Conservation (phyloP, 1,140 invertebrate species). For the Pissodes strobi region DNA sequence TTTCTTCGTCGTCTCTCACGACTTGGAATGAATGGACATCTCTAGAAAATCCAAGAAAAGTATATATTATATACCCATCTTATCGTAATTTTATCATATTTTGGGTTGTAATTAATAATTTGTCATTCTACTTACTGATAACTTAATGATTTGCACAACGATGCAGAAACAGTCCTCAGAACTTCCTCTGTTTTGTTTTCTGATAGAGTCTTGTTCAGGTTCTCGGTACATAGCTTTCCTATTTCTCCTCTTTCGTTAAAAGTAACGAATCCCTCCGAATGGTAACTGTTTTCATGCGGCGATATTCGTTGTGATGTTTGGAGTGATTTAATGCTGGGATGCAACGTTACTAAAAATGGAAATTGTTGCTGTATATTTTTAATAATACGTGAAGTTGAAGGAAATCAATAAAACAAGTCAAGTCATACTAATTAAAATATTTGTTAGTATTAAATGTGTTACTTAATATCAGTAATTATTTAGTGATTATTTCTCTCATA, state of each 20-base stretch:
- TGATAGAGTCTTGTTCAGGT: conserved; percentile 64
- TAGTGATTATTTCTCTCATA: no score
- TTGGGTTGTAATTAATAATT: no score
- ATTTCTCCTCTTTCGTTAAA: conserved; percentile 81
- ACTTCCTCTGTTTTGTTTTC: conserved; percentile 60
- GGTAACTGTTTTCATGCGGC: conserved; percentile 70
- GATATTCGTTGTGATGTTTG: conserved; percentile 62
- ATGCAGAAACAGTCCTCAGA: conserved; percentile 71
- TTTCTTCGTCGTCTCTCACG: conserved; percentile 50
- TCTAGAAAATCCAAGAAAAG: conserved; percentile 37
- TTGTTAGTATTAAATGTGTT: no score
- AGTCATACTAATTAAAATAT: no score
- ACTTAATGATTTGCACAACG: conserved; percentile 74
- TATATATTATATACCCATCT: no score
- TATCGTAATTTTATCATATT: no score
- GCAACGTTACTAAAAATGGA: conserved; percentile 68
- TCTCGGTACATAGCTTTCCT: conserved; percentile 80
- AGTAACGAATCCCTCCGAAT: conserved; percentile 75
- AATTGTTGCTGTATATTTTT: no score
- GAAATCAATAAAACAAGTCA: no score
- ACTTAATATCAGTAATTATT: no score
- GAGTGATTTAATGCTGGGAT: conserved; percentile 66
- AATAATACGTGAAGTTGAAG: no score
- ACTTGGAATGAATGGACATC: conserved; percentile 49
- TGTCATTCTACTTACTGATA: conserved; percentile 72